Percentiles rank a stretch among this genome's conserved stretches.
Evolutionary conservation across 2,113 vertebrate genomes (phyloP).

Genomic region (Polyodon spathula): DNA sequence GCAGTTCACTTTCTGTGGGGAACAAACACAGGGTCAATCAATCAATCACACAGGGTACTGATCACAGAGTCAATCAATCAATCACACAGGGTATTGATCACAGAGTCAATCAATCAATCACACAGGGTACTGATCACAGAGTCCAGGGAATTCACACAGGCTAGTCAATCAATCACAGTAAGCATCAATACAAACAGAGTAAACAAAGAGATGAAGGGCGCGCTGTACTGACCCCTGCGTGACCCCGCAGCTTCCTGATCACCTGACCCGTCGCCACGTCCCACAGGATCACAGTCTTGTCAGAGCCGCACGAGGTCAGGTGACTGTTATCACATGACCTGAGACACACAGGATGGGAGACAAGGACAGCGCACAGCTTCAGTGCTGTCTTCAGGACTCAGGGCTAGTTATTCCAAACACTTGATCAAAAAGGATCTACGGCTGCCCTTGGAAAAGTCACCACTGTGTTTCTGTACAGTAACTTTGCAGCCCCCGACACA

Average conservation of each 20-base stretch:
- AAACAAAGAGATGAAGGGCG: neutral
- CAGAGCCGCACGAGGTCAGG: conserved; percentile 78
- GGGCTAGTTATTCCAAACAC: no score
- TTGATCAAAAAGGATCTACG: no score
- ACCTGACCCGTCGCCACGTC: conserved; percentile 81
- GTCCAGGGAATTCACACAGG: neutral
- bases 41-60: neutral
- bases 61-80: neutral
- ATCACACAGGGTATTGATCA: neutral
- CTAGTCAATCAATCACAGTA: neutral
- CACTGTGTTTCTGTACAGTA: no score
- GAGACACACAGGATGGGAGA: conserved; percentile 8
- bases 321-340: conserved; percentile 87
- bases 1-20: conserved; percentile 74
- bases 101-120: neutral
- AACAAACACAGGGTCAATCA: neutral
- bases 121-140: neutral
- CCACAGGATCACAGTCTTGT: conserved; percentile 84
- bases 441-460: no score
- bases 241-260: conserved; percentile 79
- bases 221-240: conserved; percentile 69
- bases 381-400: no score
- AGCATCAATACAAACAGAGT: neutral
- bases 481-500: no score
- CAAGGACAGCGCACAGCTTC: neutral